Base-by-base conservation (phyloP, 2,888 invertebrate species). In the Lomographa bimaculata region DNA sequence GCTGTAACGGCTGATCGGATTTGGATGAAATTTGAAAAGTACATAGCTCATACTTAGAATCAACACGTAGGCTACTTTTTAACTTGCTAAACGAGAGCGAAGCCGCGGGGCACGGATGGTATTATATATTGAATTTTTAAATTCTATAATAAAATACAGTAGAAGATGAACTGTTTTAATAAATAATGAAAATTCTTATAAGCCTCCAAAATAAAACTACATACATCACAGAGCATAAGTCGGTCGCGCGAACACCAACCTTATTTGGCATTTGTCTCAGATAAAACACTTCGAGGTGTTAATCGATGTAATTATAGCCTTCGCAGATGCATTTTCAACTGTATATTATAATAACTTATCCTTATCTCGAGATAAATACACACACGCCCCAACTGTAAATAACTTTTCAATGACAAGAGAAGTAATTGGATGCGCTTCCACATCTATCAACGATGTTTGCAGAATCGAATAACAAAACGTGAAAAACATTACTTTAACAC, bases 381-480 rank as follows among this genome's bases (percentile, higher is more conserved):
- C 70, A 73, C 46, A 66, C 60, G 56, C 58, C 27, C 39, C 58
- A 65, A 63, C 66, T 70, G 74, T 80, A 79, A 80, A 82, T 80
- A 76, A 79, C 70, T 58, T 61, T 60, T 60, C 74, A 74, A 66
- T 76, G 79, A 79, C 80, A 76, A 59, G 72, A 62, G 58, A 57
- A 73, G 74, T 83, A 81, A 82, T 81, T 81, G 80, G 77, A 64
- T 69, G 69, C 61, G 68, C 66, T 64, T 68, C 68, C 57, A 70
- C 71, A 71, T 74, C 64, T 70, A 72, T 71, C 73, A 71, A 64
- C 41, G 39, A 53, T 57, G 64, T 60, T 67, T 71, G 65, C 65
- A 57, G 64, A 55, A 60, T 61, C 53, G 64, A 57, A 56, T 60
- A 62, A 54, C 63, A 50, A 56, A 52, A 60, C 55, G 46, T 54